Base-by-base conservation (phyloP, 2,888 invertebrate genomes). In the Acholoe squamosa region DNA sequence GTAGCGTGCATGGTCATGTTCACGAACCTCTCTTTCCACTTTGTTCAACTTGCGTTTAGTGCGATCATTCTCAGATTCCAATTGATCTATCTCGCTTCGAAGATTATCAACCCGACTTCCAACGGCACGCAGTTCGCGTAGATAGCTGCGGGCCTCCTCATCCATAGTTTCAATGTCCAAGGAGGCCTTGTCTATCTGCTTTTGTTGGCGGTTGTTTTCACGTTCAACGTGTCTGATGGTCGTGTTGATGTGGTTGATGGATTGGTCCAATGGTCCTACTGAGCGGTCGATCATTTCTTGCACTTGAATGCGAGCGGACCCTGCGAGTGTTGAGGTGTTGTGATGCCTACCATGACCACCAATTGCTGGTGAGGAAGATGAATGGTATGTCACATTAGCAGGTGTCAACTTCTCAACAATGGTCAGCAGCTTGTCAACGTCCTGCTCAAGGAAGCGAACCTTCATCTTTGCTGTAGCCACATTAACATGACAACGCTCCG, bases 121-220 rank as follows among this genome's bases (percentile, higher is more conserved):
- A 0, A 80, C 31, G 84, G n/a, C 80, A 33, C 43, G 51, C 56
- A 89, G 51, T 25, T 61, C 12, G 61, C 56, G 33, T 14, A 25
- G 28, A 67, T 84, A 84, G 51, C 33, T 22, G n/a, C 25, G 25
- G 28, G 54, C 31, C 43, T 89, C 84, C 56, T 89, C 89, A 25
- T 77, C 89, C 28, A 91, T 52, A 56, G 56, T 34, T 61, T 84
- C 89, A 25, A 91, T 76, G 80, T 91, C 91, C n/a, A 91, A 52
- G 22, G 91, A 89, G 34, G 56, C 71, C 31, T 89, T 77, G 67
- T 91, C 91, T 52, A 89, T 25, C 89, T 91, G 91, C 33, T 84
- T 54, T 84, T 91, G 91, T n/a, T 84, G 91, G 22, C 52, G 52
- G 54, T 7, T 34, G 33, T 80, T 54, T 34, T 51, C 61, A 0